phyloP scores from a whole-genome alignment of 2,888 invertebrate species.

The Ochropleura leucogaster region DNA sequence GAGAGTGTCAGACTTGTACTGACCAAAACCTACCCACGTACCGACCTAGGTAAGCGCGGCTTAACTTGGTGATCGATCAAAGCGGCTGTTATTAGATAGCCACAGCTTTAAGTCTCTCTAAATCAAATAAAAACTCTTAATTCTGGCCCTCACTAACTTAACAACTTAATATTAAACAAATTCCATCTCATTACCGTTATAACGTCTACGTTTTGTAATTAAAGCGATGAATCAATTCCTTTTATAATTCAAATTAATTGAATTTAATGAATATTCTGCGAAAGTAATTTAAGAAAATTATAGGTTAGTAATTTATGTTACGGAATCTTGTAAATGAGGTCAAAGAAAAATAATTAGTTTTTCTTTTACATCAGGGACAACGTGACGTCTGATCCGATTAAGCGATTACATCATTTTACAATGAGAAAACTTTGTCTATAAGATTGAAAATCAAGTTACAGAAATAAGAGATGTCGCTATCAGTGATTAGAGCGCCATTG shows the following conservation, averaged over 20 bases:
- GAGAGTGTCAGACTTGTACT: too few relatives aligned
- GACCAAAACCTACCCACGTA: too few relatives aligned
- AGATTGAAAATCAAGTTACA: neutral
- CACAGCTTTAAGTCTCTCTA: too few relatives aligned
- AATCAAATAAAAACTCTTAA: neutral
- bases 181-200: conserved; percentile 21
- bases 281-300: conserved; percentile 30
- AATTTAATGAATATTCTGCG: conserved; percentile 24
- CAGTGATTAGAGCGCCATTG: too few relatives aligned
- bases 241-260: conserved; percentile 35
- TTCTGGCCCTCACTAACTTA: neutral
- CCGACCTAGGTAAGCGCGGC: too few relatives aligned
- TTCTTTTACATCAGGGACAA: neutral
- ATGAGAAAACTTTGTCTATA: neutral
- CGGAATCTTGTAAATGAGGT: conserved; percentile 2
- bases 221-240: conserved; percentile 37
- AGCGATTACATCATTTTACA: neutral
- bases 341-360: neutral
- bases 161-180: conserved; percentile 27
- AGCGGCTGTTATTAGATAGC: too few relatives aligned
- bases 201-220: conserved; percentile 14
- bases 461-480: neutral
- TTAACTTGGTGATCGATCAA: too few relatives aligned
- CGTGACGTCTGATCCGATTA: conserved; percentile 9
- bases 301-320: conserved; percentile 10